phyloP scores from a whole-genome alignment of 2,888 invertebrate species.

The Ectemnius cavifrons region DNA sequence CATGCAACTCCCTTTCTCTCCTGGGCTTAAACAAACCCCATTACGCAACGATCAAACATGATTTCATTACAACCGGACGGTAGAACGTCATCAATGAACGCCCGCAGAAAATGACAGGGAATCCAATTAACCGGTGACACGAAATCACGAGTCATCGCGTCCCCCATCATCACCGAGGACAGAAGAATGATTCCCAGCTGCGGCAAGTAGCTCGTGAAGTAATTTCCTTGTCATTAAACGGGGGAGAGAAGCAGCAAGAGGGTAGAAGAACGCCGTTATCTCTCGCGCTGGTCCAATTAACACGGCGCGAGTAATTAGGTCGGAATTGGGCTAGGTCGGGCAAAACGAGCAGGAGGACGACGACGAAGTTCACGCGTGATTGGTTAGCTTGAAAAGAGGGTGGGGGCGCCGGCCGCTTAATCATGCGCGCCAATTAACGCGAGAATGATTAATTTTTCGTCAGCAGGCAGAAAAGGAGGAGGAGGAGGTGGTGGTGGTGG shows the following conservation, averaged over 20 bases:
- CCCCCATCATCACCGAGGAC: background rate
- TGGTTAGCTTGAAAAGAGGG: conserved; percentile 3
- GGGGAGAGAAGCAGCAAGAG: background rate
- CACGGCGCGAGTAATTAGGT: conserved; percentile 3
- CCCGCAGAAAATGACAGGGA: background rate
- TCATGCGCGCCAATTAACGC: conserved; percentile 63
- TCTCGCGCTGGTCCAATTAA: background rate
- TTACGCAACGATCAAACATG: too few relatives aligned
- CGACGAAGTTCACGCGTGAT: background rate
- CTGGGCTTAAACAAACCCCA: too few relatives aligned
- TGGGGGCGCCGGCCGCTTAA: conserved; percentile 40
- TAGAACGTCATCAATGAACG: too few relatives aligned
- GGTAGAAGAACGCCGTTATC: background rate
- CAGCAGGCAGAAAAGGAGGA: too few relatives aligned
- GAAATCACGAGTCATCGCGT: background rate
- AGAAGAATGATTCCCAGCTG: background rate
- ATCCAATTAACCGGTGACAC: background rate
- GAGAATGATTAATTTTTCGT: conserved; percentile 64
- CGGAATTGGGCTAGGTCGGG: conserved; percentile 7
- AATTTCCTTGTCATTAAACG: background rate
- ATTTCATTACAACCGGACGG: too few relatives aligned
- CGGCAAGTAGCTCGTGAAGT: background rate
- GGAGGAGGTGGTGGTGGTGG: too few relatives aligned
- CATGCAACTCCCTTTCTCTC: too few relatives aligned
- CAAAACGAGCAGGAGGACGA: background rate